Evolutionary conservation across 1,140 invertebrate species (phyloP), one percentile per base, ranked within the genome.

Genomic region (Oryctes rhinoceros): DNA sequence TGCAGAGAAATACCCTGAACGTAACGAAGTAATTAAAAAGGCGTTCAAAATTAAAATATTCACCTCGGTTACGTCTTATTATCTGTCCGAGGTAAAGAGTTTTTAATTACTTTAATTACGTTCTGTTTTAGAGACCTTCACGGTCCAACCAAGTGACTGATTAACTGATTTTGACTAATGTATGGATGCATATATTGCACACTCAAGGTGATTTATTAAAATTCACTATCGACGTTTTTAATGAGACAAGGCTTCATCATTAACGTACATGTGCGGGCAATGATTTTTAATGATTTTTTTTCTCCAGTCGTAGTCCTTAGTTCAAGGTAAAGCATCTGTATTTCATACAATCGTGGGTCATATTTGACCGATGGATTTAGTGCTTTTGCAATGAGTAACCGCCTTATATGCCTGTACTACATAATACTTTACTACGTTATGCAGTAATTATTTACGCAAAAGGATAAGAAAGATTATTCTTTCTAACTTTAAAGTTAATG

Each of bases 41-140:
- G 65, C 65, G 65, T 71, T 35, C 24, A 35, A 71, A 71, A 71
- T 71, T 71, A 71, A 71, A 71, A 71, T 71, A 71, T 71, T 71
- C 65, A 37, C 24, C 35, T 71, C 9, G 24, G 65, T 71, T 71
- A 71, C 65, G 24, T 71, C 65, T 71, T 71, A 71, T 71, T 71
- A 71, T 37, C 65, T 71, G 20, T 71, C 65, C 65, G 65, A 71
- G 65, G 65, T 71, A 71, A 71, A 71, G 65, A 71, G 65, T 71
- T 71, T 71, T 71, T 35, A 71, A 71, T 71, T 71, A 71, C 65
- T 71, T 71, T 71, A 71, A 71, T 71, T 71, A 37, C 20, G 65
- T 35, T 71, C 65, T 71, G 65, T 71, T 71, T 71, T 71, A 71
- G 65, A 24, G 65, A 15, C 65, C 65, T 71, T 71, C 65, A 37